Base-by-base conservation (phyloP, 2,888 invertebrate species). In the Drosophila pseudotalamancana region DNA sequence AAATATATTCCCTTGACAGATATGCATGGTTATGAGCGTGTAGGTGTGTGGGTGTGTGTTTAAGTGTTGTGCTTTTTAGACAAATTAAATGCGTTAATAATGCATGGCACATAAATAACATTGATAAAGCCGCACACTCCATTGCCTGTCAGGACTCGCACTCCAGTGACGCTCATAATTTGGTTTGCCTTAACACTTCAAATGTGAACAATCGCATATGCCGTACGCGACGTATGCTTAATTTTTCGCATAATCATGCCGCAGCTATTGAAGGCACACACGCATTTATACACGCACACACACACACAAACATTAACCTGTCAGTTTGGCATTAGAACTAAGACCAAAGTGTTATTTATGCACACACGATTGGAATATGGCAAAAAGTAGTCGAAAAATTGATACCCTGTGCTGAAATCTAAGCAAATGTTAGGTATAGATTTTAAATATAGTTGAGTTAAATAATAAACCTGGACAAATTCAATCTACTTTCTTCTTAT, bases 71-170 rank as follows among this genome's bases (percentile, higher is more conserved):
- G 60, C 81, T 70, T 78, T 81, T 84, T 69, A 85, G 71, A 69
- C 70, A 87, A 87, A 87, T 83, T 78, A 83, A 83, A 73, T 85
- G 87, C 73, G 53, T 83, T 68, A 78, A 78, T 81, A 87, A 78
- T 78, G 66, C 68, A 76, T 53, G 61, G 46, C 61, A 63, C 63
- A 65, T 71, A 78, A 77, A 69, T 74, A 85, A 82, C 56, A 79
- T 79, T 86, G 86, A 76, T 82, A 79, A 85, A 63, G 69, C 59
- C 64, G 43, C 45, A 11, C 35, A 29, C 63, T 57, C 51, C 37
- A 37, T 57, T 57, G 40, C 53, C 62, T 57, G 56, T 32, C 56
- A 49, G 31, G 37, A 39, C 21, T 49, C 71, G 64, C 46, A 31
- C 48, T 62, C 48, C 57, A 64, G 31, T 46, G 53, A 40, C 45